Conservation (phyloP, 1,140 invertebrate species). For the Heterodera carotae region DNA sequence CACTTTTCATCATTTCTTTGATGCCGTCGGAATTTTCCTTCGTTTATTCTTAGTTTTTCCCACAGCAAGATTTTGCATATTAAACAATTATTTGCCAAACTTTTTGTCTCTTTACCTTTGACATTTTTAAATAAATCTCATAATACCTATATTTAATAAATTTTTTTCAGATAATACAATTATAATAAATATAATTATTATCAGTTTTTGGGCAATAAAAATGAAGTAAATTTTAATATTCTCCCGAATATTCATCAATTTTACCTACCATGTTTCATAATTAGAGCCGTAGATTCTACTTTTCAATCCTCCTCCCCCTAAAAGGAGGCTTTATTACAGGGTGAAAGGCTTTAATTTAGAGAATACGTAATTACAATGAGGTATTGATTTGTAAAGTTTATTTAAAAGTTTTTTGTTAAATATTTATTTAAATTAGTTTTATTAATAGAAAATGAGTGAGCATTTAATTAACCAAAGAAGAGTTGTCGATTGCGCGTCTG, state of each 20-base stretch:
- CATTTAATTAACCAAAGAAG: slow-evolving; percentile 10
- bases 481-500: background rate
- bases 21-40: no score
- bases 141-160: no score
- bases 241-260: slow-evolving; percentile 1
- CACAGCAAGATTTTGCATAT: slow-evolving; percentile 12
- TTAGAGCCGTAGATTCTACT: no score
- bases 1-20: no score
- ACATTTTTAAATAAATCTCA: background rate
- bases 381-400: slow-evolving; percentile 6
- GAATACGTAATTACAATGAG: no score
- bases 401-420: background rate
- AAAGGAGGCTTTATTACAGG: slow-evolving; percentile 1
- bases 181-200: background rate
- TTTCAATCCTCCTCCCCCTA: no score
- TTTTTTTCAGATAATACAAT: background rate
- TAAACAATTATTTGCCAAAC: background rate
- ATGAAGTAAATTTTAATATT: background rate
- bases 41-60: no score
- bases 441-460: background rate
- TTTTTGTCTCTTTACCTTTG: no score
- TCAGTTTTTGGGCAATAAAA: background rate
- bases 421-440: no score
- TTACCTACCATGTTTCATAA: no score
- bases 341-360: background rate